Evolutionary conservation across 2,113 vertebrate genomes (phyloP), one percentile per base, ranked within the genome.

Genomic region (Pseudopodoces humilis): DNA sequence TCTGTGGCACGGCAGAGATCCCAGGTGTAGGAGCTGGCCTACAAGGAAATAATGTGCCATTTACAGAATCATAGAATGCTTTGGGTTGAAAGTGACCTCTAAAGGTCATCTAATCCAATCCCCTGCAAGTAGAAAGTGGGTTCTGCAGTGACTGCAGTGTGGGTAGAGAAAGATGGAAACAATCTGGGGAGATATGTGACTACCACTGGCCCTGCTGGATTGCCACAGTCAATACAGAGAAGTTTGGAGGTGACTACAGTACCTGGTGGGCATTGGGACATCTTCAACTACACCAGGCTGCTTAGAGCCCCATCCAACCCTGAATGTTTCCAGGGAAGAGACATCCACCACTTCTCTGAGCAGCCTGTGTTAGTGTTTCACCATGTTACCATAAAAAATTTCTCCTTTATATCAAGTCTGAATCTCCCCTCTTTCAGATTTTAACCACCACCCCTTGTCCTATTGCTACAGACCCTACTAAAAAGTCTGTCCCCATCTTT

Each of bases 301-400:
- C 71, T 80, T 52, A 68, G 33, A 79, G 35, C 25, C 33, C 25
- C 1, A 0, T 22, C n/a, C 65, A 83, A 3, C 22, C 31, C 55
- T 35, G 13, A 59, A 50, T 30, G 44, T 18, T 63, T 71, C 62
- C 33, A 83, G 53, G 53, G 47, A 49, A 27, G 24, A 37, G 10
- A n/a, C 30, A 46, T 33, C 23, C 7, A 16, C 10, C 12, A n/a
- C 28, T 15, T 55, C 27, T 37, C 62, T 30, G 13, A n/a, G 15
- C 17, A 90, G 25, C 28, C 23, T 22, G 15, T 12, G 3, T 3
- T 35, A 15, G 10, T 25, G 28, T 55, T 35, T 55, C 49, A 63
- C 25, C 16, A 59, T 8, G 5, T 41, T 10, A n/a, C 2, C 0
- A 0, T n/a, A 50, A 79, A 67, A 23, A 43, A 18, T 1, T 6